Percentiles rank a stretch among this genome's conserved stretches.
Conservation (phyloP, 2,113 vertebrate species). For the Prietella phreatophila region DNA sequence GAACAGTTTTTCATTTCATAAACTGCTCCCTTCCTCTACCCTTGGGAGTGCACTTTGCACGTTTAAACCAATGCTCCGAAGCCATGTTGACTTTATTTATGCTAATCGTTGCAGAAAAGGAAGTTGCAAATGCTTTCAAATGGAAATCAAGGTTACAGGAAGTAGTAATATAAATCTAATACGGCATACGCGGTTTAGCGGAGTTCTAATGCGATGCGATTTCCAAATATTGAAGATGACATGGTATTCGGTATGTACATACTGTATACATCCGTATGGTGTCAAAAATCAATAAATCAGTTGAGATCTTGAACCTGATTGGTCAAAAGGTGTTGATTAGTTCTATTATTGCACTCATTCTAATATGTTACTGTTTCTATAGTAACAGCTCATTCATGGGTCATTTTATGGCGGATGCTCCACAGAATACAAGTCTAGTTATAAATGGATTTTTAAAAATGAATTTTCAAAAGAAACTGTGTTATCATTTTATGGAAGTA, state of each 20-base stretch:
- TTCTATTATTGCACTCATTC: neutral
- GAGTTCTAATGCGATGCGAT: neutral
- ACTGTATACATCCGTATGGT: neutral
- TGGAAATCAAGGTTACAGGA: neutral
- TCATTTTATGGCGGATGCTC: neutral
- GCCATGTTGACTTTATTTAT: neutral
- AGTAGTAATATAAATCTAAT: neutral
- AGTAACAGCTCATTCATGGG: neutral
- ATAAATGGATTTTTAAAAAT: too few species aligned
- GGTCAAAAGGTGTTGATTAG: too few species aligned
- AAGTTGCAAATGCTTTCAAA: slow-evolving; percentile 13
- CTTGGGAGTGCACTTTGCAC: neutral
- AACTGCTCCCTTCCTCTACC: neutral
- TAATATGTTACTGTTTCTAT: neutral
- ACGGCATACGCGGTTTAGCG: neutral
- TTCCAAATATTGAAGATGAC: neutral
- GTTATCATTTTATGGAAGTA: too few species aligned
- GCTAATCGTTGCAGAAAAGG: neutral
- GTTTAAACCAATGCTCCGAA: neutral
- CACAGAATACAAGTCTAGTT: neutral
- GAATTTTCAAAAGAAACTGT: too few species aligned
- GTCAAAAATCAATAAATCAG: neutral
- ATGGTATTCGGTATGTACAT: neutral
- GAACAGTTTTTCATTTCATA: slow-evolving; percentile 21
- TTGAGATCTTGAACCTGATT: neutral